These are phyloP conservation scores for Anguilla rostrata DNA, from an alignment of 2,113 vertebrate genomes.

Conservation along the genomic window DNA sequence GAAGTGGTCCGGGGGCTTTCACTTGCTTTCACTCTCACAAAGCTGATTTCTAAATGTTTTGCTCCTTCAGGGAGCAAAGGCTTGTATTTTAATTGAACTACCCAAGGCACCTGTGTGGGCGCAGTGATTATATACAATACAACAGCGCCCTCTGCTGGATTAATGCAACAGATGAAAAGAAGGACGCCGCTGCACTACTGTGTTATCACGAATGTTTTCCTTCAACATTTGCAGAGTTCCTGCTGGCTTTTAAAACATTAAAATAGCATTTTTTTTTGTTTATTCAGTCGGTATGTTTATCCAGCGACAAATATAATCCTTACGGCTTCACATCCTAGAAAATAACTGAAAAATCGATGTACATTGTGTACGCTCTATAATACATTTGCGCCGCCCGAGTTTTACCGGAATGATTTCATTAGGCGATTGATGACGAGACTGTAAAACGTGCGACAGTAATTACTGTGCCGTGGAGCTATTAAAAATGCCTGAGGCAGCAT, in stretches of 20 bases:
- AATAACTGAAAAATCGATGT: background rate
- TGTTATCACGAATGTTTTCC: background rate
- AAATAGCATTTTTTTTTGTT: background rate
- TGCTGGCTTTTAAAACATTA: background rate
- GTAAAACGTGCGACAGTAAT: background rate
- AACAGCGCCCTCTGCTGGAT: conserved; percentile 43
- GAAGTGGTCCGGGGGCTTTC: background rate
- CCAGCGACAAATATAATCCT: background rate
- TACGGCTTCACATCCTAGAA: background rate
- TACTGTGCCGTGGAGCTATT: background rate
- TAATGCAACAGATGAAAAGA: background rate
- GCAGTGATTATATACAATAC: conserved; percentile 2
- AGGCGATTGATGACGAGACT: background rate
- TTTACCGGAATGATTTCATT: background rate
- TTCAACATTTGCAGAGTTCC: background rate
- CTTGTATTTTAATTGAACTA: background rate
- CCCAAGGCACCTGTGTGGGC: background rate
- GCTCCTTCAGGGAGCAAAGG: background rate
- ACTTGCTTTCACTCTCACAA: background rate
- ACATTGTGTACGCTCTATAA: background rate
- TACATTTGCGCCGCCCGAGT: background rate
- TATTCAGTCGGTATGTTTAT: background rate
- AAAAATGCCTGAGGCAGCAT: background rate
- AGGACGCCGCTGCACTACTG: background rate
- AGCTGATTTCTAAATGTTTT: background rate